Conservation (phyloP, 2,888 invertebrate genomes). For the Sicus ferrugineus region DNA sequence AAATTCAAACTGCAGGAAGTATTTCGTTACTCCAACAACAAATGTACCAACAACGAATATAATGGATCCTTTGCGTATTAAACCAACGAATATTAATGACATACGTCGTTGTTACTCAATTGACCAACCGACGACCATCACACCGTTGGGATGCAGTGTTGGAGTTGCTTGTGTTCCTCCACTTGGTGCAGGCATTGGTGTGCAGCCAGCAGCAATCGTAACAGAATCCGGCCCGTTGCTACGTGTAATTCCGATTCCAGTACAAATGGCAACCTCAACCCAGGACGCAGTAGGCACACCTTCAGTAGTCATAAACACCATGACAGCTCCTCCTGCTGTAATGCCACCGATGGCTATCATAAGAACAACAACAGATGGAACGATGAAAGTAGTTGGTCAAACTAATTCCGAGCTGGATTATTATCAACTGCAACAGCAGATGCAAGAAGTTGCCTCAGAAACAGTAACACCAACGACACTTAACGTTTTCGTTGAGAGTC, state of each 20-base stretch:
- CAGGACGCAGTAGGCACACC: background rate
- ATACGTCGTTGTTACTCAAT: constrained; percentile 44
- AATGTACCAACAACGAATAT: constrained; percentile 21
- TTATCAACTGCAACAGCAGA: background rate
- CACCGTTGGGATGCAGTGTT: constrained; percentile 26
- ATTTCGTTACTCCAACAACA: background rate
- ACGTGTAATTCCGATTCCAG: constrained; percentile 22
- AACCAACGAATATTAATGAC: constrained; percentile 25
- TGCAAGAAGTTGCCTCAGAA: background rate
- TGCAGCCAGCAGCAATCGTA: constrained; percentile 5
- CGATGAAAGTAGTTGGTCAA: constrained; percentile 15
- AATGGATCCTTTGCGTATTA: constrained; percentile 22
- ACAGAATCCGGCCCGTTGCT: constrained; percentile 25
- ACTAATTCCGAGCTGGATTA: constrained; percentile 13
- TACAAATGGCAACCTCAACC: constrained; percentile 7
- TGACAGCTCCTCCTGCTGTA: constrained; percentile 3
- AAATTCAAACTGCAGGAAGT: constrained; percentile 1
- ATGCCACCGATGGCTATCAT: constrained; percentile 29
- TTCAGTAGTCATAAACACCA: background rate
- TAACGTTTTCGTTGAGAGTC: background rate
- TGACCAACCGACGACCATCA: constrained; percentile 37
- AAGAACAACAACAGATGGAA: constrained; percentile 27
- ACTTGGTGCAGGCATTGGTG: background rate
- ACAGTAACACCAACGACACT: background rate
- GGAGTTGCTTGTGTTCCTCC: background rate